phyloP scores from a whole-genome alignment of 1,140 invertebrate genomes.

The Micrasema longulum region DNA sequence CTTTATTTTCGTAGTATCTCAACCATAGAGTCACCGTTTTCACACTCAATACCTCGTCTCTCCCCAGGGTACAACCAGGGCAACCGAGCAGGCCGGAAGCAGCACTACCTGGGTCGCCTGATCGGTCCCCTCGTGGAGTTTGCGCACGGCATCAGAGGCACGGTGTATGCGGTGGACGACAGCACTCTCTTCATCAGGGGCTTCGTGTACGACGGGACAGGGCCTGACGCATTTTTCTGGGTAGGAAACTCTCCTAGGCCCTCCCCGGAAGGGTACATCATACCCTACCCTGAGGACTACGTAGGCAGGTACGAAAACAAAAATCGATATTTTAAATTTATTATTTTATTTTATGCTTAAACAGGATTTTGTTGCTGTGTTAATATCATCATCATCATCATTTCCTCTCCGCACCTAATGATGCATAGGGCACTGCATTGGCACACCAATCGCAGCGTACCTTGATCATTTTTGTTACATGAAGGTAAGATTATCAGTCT shows the following conservation, averaged over 20 bases:
- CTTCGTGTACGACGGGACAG: constrained; percentile 88
- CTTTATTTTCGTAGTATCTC: too few species aligned
- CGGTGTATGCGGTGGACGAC: constrained; percentile 88
- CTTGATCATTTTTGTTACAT: too few species aligned
- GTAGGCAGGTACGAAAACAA: constrained; percentile 76
- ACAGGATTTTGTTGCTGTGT: too few species aligned
- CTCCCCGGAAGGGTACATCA: constrained; percentile 81
- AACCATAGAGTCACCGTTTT: too few species aligned
- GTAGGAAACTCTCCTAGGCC: constrained; percentile 82
- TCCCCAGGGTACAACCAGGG: constrained; percentile 11
- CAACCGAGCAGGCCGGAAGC: constrained; percentile 55
- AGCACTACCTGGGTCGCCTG: constrained; percentile 81
- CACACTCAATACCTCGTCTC: too few species aligned
- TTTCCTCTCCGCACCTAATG: too few species aligned
- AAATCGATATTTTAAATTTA: too few species aligned
- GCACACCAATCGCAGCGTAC: too few species aligned
- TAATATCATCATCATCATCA: too few species aligned
- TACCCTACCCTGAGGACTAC: constrained; percentile 88
- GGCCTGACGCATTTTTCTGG: constrained; percentile 90
- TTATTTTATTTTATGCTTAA: too few species aligned
- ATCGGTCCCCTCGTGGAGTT: constrained; percentile 78
- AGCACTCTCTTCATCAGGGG: constrained; percentile 87
- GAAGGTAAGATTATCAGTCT: too few species aligned
- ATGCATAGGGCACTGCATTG: too few species aligned
- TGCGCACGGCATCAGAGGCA: constrained; percentile 81